Evolutionary conservation across 1,140 invertebrate species (phyloP).

Genomic region (Cyrtorhinus lividipennis): DNA sequence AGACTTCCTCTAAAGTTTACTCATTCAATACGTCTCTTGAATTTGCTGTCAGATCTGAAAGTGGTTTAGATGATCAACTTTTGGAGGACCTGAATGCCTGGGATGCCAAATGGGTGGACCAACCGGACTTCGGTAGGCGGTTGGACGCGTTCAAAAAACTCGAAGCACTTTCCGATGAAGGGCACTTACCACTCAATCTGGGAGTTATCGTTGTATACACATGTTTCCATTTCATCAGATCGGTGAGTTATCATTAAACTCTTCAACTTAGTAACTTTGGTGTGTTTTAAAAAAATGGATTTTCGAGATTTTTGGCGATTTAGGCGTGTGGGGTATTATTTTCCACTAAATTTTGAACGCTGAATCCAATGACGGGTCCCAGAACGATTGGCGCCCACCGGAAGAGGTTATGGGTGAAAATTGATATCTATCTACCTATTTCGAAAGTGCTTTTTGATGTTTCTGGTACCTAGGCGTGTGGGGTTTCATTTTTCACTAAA

Average conservation of each 20-base stretch:
- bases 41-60: slow-evolving; percentile 21
- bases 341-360: too few relatives aligned
- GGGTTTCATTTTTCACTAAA: too few relatives aligned
- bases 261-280: neutral
- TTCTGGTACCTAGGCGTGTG: too few relatives aligned
- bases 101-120: slow-evolving; percentile 71
- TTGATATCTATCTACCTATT: too few relatives aligned
- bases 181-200: slow-evolving; percentile 44
- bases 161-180: slow-evolving; percentile 37
- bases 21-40: neutral
- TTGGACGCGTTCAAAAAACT: slow-evolving; percentile 56
- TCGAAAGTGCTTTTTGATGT: too few relatives aligned
- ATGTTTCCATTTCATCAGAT: slow-evolving; percentile 61
- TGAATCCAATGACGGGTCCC: too few relatives aligned
- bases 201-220: slow-evolving; percentile 62
- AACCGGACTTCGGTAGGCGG: slow-evolving; percentile 75
- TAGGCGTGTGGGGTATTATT: too few relatives aligned
- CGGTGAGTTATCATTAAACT: slow-evolving; percentile 28
- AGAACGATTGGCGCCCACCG: too few relatives aligned
- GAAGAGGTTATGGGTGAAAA: too few relatives aligned
- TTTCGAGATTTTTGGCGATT: too few relatives aligned
- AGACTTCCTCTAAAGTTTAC: neutral
- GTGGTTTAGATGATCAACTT: slow-evolving; percentile 22
- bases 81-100: slow-evolving; percentile 57
- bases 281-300: too few relatives aligned